Base-by-base conservation (phyloP, 2,797 vertebrate genomes). In the Gadopsis marmoratus region DNA sequence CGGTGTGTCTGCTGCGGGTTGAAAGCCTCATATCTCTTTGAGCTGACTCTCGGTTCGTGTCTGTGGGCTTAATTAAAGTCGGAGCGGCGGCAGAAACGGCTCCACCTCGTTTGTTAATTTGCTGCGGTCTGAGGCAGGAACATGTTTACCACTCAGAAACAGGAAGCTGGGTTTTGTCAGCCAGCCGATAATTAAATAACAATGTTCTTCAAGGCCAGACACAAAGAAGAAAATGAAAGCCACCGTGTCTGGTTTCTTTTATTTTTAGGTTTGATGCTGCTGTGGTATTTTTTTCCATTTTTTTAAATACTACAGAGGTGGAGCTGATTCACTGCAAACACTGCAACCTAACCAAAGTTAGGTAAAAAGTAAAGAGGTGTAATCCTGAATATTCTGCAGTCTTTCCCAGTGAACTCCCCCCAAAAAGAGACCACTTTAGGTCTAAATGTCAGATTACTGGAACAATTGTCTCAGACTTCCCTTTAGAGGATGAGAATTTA, bases 21-120 rank as follows among this genome's bases (percentile, higher is more conserved):
- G 74, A 35, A 68, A 75, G 60, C 12, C 67, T 72, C 58, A 5
- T 50, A 51, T 71, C 72, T 67, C 43, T 75, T 9, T n/a, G 37
- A 84, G 74, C 59, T 3, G 12, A n/a, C 51, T 71, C 73, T 74
- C 31, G 2, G 56, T 73, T 78, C 33, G 65, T 31, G 62, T 68
- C 77, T 70, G 86, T 41, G 77, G 82, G 59, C 81, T 87, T 87
- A 88, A 88, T 91, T 89, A 83, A 85, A 91, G 69, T 37, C 12
- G 7, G 69, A 74, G 82, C 58, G 56, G 72, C 60, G 48, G 62
- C 45, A 10, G 33, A 33, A 56, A 66, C 62, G 4, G 47, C 77
- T 83, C 66, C 53, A 14, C 82, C 85, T 84, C 69, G 51, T 70
- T 54, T 3, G 10, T 80, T 87, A 82, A 84, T 87, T 77, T 86